phyloP scores from a whole-genome alignment of 1,140 invertebrate genomes.

The Aporrectodea caliginosa region DNA sequence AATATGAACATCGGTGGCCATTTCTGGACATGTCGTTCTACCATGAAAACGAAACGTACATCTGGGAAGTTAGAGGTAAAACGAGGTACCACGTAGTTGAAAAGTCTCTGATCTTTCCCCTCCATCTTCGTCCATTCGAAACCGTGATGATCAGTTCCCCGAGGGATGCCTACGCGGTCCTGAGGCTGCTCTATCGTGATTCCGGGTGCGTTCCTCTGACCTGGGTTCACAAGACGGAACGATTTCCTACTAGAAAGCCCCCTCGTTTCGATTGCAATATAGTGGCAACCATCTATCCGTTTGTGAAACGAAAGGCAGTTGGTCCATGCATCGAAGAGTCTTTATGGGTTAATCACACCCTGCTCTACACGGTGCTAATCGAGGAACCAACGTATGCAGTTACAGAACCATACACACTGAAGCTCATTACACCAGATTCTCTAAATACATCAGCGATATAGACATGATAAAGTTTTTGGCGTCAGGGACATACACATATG shows the following conservation, averaged over 20 bases:
- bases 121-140: not conserved
- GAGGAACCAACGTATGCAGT: conserved; percentile 12
- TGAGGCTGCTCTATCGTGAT: not conserved
- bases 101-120: not conserved
- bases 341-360: not conserved
- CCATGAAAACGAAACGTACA: not conserved
- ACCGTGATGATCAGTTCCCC: not conserved
- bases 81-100: not conserved
- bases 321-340: not conserved
- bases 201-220: not conserved
- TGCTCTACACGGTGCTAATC: not conserved
- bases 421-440: not conserved
- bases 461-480: no score
- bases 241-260: no score
- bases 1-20: not conserved
- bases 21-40: not conserved
- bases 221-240: not conserved
- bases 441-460: not conserved
- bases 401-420: conserved; percentile 11
- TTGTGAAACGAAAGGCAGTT: not conserved
- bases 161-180: not conserved
- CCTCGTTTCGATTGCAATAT: not conserved
- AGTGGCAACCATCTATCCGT: not conserved
- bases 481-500: no score
- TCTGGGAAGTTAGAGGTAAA: no score